phyloP scores from a whole-genome alignment of 2,888 invertebrate species.

The Cheilosia impressa region DNA sequence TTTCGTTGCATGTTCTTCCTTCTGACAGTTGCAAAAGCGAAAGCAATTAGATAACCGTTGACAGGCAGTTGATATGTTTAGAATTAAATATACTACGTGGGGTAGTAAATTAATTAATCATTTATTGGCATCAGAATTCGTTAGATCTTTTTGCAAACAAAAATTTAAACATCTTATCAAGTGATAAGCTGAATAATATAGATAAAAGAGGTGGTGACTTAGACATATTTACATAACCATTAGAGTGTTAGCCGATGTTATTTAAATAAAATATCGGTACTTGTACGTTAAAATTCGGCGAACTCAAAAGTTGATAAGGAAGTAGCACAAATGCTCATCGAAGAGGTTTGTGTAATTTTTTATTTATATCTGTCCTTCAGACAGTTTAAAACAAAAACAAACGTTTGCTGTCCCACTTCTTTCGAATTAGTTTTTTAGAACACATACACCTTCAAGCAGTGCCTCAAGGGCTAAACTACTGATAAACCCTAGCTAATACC shows the following conservation, averaged over 20 bases:
- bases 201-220: background rate
- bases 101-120: background rate
- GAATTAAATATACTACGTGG: background rate
- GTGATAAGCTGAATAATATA: background rate
- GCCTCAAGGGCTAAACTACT: no score
- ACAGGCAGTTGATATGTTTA: background rate
- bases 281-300: background rate
- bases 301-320: background rate
- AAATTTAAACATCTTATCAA: background rate
- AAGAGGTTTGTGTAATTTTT: background rate
- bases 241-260: no score
- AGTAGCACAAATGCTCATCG: background rate
- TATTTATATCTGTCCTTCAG: background rate
- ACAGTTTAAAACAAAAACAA: background rate
- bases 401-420: background rate
- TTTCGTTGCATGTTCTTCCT: background rate
- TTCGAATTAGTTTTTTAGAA: background rate
- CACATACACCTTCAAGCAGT: background rate
- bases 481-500: no score
- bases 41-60: background rate
- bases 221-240: no score
- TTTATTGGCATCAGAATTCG: background rate
- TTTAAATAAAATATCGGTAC: no score
- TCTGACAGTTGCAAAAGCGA: background rate
- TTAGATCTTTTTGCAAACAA: background rate